Conservation (phyloP, 2,888 invertebrate species). For the Drosophila melanocephala region DNA sequence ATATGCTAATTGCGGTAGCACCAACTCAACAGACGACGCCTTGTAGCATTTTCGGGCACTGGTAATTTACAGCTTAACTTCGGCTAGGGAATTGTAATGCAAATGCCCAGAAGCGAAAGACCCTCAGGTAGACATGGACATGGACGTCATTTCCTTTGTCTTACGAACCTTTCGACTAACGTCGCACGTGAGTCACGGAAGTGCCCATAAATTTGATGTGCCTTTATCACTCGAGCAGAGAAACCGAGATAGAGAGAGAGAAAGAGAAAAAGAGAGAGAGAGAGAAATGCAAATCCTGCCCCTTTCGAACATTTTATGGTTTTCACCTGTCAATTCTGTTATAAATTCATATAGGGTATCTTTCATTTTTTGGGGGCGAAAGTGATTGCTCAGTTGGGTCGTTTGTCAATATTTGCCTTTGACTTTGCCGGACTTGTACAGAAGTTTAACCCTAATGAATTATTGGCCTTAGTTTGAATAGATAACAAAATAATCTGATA, state of each 20-base stretch:
- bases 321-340: constrained; percentile 69
- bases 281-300: constrained; percentile 30
- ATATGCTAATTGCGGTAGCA: constrained; percentile 74
- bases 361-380: constrained; percentile 33
- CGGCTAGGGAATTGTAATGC: constrained; percentile 62
- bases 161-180: constrained; percentile 10
- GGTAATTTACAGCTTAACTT: constrained; percentile 68
- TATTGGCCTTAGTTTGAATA: constrained; percentile 39
- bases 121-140: constrained; percentile 44
- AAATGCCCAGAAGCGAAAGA: constrained; percentile 46
- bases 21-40: constrained; percentile 27
- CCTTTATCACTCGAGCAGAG: constrained; percentile 29
- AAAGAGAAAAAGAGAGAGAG: neutral
- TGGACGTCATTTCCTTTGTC: constrained; percentile 36
- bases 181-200: constrained; percentile 50
- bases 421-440: neutral
- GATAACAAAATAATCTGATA: constrained; percentile 41
- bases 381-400: constrained; percentile 44
- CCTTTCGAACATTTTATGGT: constrained; percentile 58
- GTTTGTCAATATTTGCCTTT: constrained; percentile 57
- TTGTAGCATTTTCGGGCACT: constrained; percentile 37
- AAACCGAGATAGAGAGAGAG: neutral
- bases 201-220: constrained; percentile 46
- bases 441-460: constrained; percentile 33
- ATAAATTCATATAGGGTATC: constrained; percentile 60